Evolutionary conservation across 2,888 invertebrate species (phyloP), one percentile per base, ranked within the genome.

Genomic region (Drosophila acutilabella): DNA sequence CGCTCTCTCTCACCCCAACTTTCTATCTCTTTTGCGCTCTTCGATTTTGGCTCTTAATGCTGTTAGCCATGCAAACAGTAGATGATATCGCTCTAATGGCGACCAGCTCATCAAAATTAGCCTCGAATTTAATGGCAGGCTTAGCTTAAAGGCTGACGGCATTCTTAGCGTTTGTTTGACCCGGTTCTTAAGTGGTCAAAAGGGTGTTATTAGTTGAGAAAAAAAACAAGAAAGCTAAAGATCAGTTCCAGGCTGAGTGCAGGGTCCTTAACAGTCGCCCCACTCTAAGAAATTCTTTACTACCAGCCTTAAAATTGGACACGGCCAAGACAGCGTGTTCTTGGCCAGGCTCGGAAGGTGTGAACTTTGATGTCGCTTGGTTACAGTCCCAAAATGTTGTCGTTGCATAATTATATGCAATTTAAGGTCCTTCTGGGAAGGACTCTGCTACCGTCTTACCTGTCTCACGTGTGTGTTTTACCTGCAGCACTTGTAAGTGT

Each of bases 361-460:
- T 84, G 79, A 87, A 83, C 52, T 64, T 67, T 40, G 58, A 42
- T 54, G 67, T 57, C 69, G 56, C 65, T 66, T 56, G 66, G 68
- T 64, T 48, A 33, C 58, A 30, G 48, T 30, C 52, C 26, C 30
- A 11, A 40, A 48, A n/a, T 33, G 45, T 44, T 53, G 71, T 65
- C 51, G 68, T 85, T 83, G 88, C 87, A 81, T 85, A 85, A 85
- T 85, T 85, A 86, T 77, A 88, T 76, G 86, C 83, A 88, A 85
- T 85, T 88, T 84, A 68, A 42, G 54, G 67, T 85, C 74, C 80
- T 82, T 82, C 86, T 58, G 54, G 59, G 81, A 80, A 81, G 30
- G 30, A 50, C 38, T 6, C 41, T 2, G 78, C 82, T 82, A 86
- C 84, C 64, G 81, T 66, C 60, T 75, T 81, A 78, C 84, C 84